Evolutionary conservation across 2,888 invertebrate species (phyloP), one percentile per base, ranked within the genome.

Genomic region (Brenthis ino): DNA sequence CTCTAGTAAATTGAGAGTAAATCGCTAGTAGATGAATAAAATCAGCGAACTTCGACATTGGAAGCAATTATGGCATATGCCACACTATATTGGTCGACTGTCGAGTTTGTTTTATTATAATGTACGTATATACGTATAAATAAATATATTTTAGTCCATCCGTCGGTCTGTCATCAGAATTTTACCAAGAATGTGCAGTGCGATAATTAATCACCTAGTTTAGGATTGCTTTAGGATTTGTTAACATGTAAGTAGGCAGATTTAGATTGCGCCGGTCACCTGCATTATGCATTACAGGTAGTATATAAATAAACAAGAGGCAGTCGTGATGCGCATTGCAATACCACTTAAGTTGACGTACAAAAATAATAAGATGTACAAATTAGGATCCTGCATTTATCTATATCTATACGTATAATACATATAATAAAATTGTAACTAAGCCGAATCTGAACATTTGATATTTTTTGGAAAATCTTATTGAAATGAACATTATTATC

Each of bases 221-320:
- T 37, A 55, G n/a, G 51, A n/a, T 16, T 13, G 37, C 50, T 28
- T 43, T 8, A 61, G 50, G 37, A 63, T 67, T 61, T 47, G 48
- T 55, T 61, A 67, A 61, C 56, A 61, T 16, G 55, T 67, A 61
- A 48, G 56, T 55, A 64, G 47, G 60, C 58, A 53, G 63, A 63
- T 63, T 64, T 65, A 55, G 51, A 57, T 50, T 68, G 57, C 58
- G 68, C 47, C 57, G 54, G 65, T 66, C 55, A 64, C 51, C 47
- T 55, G 53, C 64, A 56, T 57, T 57, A 69, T 63, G 61, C 53
- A 50, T 60, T 56, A 33, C 56, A 50, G 63, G 47, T 54, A 50
- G 50, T 48, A 24, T 64, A 66, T 63, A 54, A 48, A 64, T 66
- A 64, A 64, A 69, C 69, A 66, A 57, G 24, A 48, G 24, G 16